These are phyloP conservation scores for Melangyna quadrimaculata DNA, from an alignment of 2,888 invertebrate species.

Conservation along the genomic window DNA sequence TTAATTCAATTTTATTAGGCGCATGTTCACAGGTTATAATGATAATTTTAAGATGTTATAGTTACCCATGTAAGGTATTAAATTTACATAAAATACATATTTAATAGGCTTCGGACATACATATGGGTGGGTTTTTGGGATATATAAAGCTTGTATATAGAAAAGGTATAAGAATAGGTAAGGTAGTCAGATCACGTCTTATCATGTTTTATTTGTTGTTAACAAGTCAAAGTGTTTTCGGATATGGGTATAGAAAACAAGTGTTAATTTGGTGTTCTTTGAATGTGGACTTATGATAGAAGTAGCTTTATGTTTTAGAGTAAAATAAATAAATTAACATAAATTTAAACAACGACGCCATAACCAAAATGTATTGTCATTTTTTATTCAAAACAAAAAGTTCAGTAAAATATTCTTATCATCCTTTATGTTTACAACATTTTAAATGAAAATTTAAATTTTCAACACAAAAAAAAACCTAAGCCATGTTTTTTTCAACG, in stretches of 20 bases:
- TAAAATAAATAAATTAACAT: not conserved
- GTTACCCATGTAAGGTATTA: not conserved
- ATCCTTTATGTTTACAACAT: no score
- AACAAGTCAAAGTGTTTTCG: conserved; percentile 37
- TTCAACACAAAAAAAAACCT: no score
- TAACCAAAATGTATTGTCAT: not conserved
- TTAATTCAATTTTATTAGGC: conserved; percentile 35
- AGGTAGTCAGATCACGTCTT: conserved; percentile 64
- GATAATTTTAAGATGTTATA: conserved; percentile 4
- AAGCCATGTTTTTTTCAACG: no score
- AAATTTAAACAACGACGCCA: not conserved
- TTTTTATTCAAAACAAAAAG: not conserved
- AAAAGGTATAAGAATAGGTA: not conserved
- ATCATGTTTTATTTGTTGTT: conserved; percentile 68
- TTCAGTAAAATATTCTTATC: not conserved
- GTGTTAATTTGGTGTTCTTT: not conserved
- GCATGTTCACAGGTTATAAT: conserved; percentile 43
- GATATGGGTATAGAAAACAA: not conserved
- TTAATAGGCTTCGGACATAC: not conserved
- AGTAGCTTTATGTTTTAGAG: not conserved
- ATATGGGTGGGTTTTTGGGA: not conserved
- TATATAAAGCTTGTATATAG: accelerated
- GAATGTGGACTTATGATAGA: not conserved
- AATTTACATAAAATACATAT: conserved; percentile 66
- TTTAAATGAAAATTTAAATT: no score